A percentile compares a stretch with the other conserved stretches of the same genome.
Conservation (phyloP, 2,888 invertebrate genomes). For the Ariolimax columbianus region DNA sequence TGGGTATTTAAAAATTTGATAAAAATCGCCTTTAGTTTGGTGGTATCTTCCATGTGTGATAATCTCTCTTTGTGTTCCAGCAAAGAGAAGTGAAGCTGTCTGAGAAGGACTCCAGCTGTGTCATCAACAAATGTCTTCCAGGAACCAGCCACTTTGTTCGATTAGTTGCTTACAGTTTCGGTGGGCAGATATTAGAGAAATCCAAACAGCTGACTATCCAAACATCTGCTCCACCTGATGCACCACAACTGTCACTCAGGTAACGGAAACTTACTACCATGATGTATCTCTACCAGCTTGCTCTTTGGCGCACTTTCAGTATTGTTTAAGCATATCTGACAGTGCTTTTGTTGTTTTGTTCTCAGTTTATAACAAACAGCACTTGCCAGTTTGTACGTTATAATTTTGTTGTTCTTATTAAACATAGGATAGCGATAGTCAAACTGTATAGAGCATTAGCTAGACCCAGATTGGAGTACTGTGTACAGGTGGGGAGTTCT, state of each 20-base stretch:
- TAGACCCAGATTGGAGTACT: no score
- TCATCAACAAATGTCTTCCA: constrained; percentile 78
- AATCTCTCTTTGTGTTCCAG: constrained; percentile 15
- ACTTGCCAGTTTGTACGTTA: no score
- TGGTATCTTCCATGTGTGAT: no score
- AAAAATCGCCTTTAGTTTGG: no score
- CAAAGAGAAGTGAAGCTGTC: constrained; percentile 76
- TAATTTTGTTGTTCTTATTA: no score
- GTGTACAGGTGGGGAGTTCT: no score
- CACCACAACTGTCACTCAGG: constrained; percentile 76
- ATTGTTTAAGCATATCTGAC: background rate
- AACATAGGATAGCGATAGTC: no score
- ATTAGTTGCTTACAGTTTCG: constrained; percentile 68
- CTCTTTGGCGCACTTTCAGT: background rate
- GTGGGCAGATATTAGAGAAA: constrained; percentile 73
- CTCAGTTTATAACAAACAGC: no score
- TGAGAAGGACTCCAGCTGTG: constrained; percentile 75
- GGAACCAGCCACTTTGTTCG: constrained; percentile 78
- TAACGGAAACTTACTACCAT: constrained; percentile 53
- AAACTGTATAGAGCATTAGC: no score
- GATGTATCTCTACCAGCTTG: background rate
- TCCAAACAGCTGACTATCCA: constrained; percentile 76
- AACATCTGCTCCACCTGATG: constrained; percentile 78
- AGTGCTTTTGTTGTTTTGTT: background rate
- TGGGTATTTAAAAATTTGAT: no score